Evolutionary conservation across 2,113 vertebrate species (phyloP).

Genomic region (Istiophorus platypterus): DNA sequence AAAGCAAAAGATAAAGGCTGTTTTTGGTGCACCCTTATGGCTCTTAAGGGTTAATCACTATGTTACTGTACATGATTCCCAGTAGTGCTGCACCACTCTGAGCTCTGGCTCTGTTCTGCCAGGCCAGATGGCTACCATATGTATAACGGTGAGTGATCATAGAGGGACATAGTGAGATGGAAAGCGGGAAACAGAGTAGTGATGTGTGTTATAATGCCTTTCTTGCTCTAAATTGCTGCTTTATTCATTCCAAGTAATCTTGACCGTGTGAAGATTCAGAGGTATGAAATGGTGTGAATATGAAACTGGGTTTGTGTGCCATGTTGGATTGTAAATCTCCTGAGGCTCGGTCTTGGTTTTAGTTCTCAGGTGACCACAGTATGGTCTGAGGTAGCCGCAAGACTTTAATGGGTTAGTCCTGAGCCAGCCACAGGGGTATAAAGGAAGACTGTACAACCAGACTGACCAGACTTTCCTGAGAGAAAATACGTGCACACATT

Average conservation of each 20-base stretch:
- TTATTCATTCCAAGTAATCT: constrained; percentile 28
- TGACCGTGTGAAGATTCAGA: background rate
- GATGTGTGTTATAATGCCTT: constrained; percentile 60
- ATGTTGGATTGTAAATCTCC: constrained; percentile 27
- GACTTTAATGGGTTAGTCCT: constrained; percentile 67
- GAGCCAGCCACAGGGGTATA: constrained; percentile 46
- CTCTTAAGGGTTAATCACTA: constrained; percentile 70
- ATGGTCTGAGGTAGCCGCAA: constrained; percentile 62
- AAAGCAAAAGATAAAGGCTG: background rate
- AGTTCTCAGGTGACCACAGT: constrained; percentile 68
- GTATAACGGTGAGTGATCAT: constrained; percentile 70
- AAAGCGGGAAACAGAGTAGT: constrained; percentile 60
- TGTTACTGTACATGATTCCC: constrained; percentile 67
- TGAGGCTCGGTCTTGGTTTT: constrained; percentile 48
- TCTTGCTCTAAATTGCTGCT: constrained; percentile 38
- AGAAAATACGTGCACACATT: constrained; percentile 40
- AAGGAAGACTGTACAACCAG: constrained; percentile 39
- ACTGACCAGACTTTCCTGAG: constrained; percentile 13
- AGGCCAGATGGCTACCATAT: constrained; percentile 86
- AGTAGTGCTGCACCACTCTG: constrained; percentile 61
- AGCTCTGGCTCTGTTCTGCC: constrained; percentile 67
- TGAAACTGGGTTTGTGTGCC: constrained; percentile 25
- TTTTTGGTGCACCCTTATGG: background rate
- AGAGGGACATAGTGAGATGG: constrained; percentile 51
- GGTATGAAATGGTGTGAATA: constrained; percentile 38